Percentiles rank a stretch among this genome's conserved stretches.
Evolutionary conservation across 1,140 invertebrate species (phyloP).

Genomic region (Calliopsis andreniformis): DNA sequence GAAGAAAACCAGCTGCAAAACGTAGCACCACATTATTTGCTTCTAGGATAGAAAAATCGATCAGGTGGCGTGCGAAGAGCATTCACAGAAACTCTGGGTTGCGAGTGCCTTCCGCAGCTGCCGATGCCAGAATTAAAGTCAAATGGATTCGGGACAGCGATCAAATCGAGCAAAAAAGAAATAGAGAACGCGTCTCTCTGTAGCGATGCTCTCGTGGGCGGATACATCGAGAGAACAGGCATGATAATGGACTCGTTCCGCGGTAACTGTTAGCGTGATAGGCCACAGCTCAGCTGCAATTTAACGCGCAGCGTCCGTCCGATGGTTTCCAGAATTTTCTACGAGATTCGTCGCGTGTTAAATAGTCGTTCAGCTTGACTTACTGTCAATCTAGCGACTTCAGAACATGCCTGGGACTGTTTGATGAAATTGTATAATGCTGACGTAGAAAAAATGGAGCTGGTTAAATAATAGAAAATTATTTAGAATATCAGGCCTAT

Average conservation of each 20-base stretch:
- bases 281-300: not conserved
- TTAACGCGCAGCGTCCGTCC: not conserved
- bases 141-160: not conserved
- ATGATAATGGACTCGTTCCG: slow-evolving; percentile 36
- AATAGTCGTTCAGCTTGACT: not conserved
- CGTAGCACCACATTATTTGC: too few species aligned
- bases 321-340: slow-evolving; percentile 8
- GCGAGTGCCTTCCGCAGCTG: not conserved
- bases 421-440: too few species aligned
- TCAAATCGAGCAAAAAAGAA: not conserved
- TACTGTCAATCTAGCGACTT: too few species aligned
- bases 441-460: too few species aligned
- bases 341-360: not conserved
- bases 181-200: not conserved
- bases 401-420: too few species aligned
- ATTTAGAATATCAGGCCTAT: too few species aligned
- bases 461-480: too few species aligned
- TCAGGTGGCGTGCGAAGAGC: not conserved
- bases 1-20: not conserved
- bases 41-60: slow-evolving; percentile 35
- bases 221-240: not conserved
- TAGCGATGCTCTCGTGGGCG: slow-evolving; percentile 11
- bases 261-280: slow-evolving; percentile 16
- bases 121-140: not conserved
- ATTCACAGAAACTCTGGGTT: not conserved